Evolutionary conservation across 2,113 vertebrate genomes (phyloP), one percentile per base, ranked within the genome.

Genomic region (Ardeotis arabs): DNA sequence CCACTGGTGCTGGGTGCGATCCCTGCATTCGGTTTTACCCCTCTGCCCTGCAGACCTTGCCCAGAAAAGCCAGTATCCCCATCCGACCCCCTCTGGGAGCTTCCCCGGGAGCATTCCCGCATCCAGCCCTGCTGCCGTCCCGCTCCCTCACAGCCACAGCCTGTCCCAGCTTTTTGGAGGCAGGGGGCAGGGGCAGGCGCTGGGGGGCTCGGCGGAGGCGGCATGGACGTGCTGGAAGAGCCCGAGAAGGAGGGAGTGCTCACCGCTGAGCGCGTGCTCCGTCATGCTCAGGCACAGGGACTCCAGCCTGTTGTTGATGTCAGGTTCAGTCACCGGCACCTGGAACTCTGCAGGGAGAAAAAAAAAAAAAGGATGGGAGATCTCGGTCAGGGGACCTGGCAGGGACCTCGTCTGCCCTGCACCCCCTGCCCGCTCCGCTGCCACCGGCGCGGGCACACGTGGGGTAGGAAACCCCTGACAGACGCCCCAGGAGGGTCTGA

Each of bases 241-340:
- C 80, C 72, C 50, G 13, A 93, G 73, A 23, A 67, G 39, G 63
- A 73, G 80, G 76, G 72, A 73, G 33, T 91, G 96, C 98, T 98
- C 95, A 99, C 99, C 99, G 98, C 98, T 99, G 97, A 99, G 98
- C 37, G 99, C 99, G 69, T 99, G 99, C 97, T 99, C 99, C 7
- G 99, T 99, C 99, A 99, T 99, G 97, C 99, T 99, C 97, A 99
- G 98, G 98, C 99, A 99, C 98, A 99, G 98, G 93, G 99, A 99
- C 98, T 99, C 99, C 92, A 99, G 98, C 89, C 99, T 99, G 96
- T 99, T 99, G 98, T 99, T 99, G 98, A 99, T 99, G 97, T 99
- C 99, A 47, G 99, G 99, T 98, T 99, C 99, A 63, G 98, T 99
- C 98, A 98, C 99, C 2, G 99, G 98, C 83, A 99, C 97, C 98